These are phyloP conservation scores for Chionoecetes opilio DNA, from an alignment of 1,140 invertebrate genomes.

Conservation along the genomic window DNA sequence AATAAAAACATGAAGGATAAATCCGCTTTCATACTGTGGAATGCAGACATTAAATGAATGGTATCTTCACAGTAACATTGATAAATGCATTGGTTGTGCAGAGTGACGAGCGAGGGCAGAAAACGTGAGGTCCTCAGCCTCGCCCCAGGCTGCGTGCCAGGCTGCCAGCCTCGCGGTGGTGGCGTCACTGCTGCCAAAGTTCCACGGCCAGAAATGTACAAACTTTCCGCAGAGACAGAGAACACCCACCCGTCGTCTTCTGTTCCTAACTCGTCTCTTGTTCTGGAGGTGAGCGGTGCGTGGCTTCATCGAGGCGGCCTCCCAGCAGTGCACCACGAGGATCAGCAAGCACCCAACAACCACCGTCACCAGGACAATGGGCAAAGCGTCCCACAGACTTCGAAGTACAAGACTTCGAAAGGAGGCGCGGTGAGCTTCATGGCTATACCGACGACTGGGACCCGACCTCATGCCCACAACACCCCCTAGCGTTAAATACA, in stretches of 20 bases:
- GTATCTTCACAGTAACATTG: no score
- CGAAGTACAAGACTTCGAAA: neutral
- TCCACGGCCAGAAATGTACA: neutral
- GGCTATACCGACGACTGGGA: neutral
- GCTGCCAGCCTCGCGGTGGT: neutral
- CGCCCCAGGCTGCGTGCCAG: neutral
- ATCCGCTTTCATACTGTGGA: no score
- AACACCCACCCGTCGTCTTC: conserved; percentile 5
- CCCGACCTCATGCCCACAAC: neutral
- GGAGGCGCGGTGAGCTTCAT: neutral
- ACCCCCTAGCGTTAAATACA: neutral
- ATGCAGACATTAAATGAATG: no score
- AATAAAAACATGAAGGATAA: no score
- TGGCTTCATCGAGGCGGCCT: neutral
- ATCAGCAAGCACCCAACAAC: neutral
- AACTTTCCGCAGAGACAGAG: neutral
- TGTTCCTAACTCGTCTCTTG: neutral
- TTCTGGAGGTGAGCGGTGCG: neutral
- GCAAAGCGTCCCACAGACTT: neutral
- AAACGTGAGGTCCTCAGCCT: no score
- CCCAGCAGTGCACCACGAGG: neutral
- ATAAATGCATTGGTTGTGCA: no score
- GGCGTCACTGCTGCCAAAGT: neutral
- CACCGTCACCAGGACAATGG: neutral
- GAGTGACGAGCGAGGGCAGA: neutral